Evolutionary conservation across 2,888 invertebrate genomes (phyloP).

Genomic region (Arrhopalites spinosus): DNA sequence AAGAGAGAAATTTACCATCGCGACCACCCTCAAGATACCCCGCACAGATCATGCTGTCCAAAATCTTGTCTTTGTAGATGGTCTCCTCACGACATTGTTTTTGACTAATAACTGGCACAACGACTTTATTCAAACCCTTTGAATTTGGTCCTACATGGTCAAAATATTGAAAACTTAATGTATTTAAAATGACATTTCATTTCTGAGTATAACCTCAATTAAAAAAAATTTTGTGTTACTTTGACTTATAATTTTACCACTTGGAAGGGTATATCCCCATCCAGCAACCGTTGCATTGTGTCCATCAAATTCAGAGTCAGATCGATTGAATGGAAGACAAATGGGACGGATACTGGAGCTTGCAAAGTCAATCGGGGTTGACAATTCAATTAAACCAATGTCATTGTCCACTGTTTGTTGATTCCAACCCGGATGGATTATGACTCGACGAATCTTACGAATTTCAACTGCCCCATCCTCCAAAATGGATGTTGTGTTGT

Average conservation of each 20-base stretch:
- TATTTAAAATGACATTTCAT: neutral
- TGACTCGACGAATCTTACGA: constrained; percentile 28
- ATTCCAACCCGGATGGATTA: constrained; percentile 36
- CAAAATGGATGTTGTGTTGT: constrained; percentile 6
- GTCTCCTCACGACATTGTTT: constrained; percentile 35
- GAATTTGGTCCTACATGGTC: constrained; percentile 34
- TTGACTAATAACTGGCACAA: constrained; percentile 44
- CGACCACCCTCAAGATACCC: constrained; percentile 44
- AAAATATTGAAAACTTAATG: constrained; percentile 6
- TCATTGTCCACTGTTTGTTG: constrained; percentile 36
- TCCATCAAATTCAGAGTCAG: constrained; percentile 25
- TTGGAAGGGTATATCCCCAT: constrained; percentile 41
- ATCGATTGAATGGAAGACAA: constrained; percentile 37
- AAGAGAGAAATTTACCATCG: constrained; percentile 43
- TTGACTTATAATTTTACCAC: constrained; percentile 26
- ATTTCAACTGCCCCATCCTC: constrained; percentile 15
- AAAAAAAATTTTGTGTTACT: neutral
- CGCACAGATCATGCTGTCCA: constrained; percentile 48
- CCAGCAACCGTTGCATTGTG: constrained; percentile 41
- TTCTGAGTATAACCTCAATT: neutral
- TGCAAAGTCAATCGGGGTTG: constrained; percentile 29
- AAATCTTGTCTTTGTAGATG: constrained; percentile 38
- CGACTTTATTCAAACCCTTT: constrained; percentile 36
- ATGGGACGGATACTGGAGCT: constrained; percentile 32
- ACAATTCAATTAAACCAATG: constrained; percentile 38